Base-by-base conservation (phyloP, 2,888 invertebrate genomes). In the Stegana nigrithorax region DNA sequence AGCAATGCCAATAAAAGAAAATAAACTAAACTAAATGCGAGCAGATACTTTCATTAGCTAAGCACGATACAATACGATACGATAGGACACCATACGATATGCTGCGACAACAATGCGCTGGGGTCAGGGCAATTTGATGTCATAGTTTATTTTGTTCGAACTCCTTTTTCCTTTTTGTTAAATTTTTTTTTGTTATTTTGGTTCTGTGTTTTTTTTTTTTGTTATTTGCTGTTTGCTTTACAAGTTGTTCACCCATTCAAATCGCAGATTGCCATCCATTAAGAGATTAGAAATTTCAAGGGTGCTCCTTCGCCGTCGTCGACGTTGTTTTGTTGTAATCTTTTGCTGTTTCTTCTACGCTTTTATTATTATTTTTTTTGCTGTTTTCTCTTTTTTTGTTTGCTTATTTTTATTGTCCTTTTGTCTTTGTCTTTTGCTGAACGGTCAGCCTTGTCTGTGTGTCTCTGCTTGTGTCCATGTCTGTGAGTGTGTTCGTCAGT, bases 231-330 rank as follows among this genome's bases (percentile, higher is more conserved):
- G n/a, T n/a, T n/a, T n/a, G 56, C 12, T 50, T 71, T 55, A 67
- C 64, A 68, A 65, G 53, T 19, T 32, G 44, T 26, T n/a, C 63
- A 66, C 66, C 79, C 79, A 75, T 80, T 80, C 80, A 80, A 78
- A 80, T 78, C 81, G 79, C 81, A 75, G 75, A 75, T 80, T 75
- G 75, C 77, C 75, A 78, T 75, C 75, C 75, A 75, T 80, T 75
- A 75, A 75, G 79, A 75, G 81, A 75, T 75, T 75, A 75, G 80
- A 75, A 80, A 78, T 67, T 75, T 75, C 77, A 76, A 78, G 80
- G 75, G 80, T 73, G 70, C 63, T 70, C 73, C 80, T 73, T 50
- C 12, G n/a, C 26, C 6, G 14, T 23, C 32, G 27, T 53, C 32
- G 62, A 29, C 62, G 50, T 64, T 73, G 65, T 70, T 68, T 80